Base-by-base conservation (phyloP, 2,888 invertebrate species). In the Plagiodera versicolora region DNA sequence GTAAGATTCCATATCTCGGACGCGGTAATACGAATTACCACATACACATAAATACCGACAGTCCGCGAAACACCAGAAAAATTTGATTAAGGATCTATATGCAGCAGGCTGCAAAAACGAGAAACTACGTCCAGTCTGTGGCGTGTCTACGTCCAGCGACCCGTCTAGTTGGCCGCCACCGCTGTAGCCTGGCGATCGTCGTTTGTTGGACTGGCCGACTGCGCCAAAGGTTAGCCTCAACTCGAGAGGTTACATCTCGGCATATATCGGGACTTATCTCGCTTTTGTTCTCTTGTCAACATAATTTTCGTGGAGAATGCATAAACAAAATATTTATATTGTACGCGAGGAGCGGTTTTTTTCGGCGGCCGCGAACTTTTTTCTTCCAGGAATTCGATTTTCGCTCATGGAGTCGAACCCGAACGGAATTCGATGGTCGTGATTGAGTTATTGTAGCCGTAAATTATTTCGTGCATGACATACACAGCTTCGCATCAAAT, bases 291-390 rank as follows among this genome's bases (percentile, higher is more conserved):
- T 76, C 79, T 79, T 80, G 80, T 81, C 81, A 80, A 80, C 80
- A 81, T 81, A 80, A 81, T 80, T 81, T 80, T 80, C 79, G 79
- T 75, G 75, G 78, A 74, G 80, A 79, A 80, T 80, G 79, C 80
- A 81, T 81, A 80, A 80, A 80, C 80, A 79, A 80, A 80, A 80
- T 81, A 81, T 81, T 81, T 81, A 81, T 80, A 81, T 79, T 80
- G 80, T 81, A 79, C 79, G 77, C 77, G 72, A 76, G 79, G 77
- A 77, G 77, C 76, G 74, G 73, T 76, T 77, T 78, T 79, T 77
- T 74, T 71, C 74, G 71, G 72, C 68, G 59, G 63, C 65, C 66
- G 72, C 59, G 62, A 61, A 65, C 65, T 64, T 79, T 76, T 76
- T 75, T 74, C 70, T 77, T 79, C 77, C 72, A 64, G 74, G 79